phyloP scores from a whole-genome alignment of 1,140 invertebrate genomes.

The Drosophila parabipectinata region DNA sequence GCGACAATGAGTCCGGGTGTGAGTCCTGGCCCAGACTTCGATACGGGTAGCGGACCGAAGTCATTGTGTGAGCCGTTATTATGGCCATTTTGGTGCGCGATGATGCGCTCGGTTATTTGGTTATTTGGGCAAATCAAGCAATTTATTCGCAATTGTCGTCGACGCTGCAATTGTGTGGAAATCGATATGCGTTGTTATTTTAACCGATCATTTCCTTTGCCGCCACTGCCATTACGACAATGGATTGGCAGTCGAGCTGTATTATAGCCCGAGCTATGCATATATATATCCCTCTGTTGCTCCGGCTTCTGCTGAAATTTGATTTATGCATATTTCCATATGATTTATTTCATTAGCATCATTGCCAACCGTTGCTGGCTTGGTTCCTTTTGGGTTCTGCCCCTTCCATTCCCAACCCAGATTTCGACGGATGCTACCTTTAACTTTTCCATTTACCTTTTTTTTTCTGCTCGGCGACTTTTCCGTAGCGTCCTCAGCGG shows the following conservation, averaged over 20 bases:
- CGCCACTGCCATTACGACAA: slow-evolving; percentile 54
- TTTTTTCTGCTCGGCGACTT: slow-evolving; percentile 15
- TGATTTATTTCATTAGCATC: slow-evolving; percentile 82
- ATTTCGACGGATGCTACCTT: slow-evolving; percentile 36
- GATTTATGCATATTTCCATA: slow-evolving; percentile 82
- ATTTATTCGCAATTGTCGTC: slow-evolving; percentile 80
- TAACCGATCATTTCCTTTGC: slow-evolving; percentile 76
- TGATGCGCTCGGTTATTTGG: slow-evolving; percentile 78
- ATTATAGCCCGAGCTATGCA: slow-evolving; percentile 1
- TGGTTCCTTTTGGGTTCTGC: slow-evolving; percentile 14
- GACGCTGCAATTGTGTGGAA: slow-evolving; percentile 77
- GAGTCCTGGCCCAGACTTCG: background rate
- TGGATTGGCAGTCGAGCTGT: slow-evolving; percentile 19
- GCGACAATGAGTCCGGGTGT: slow-evolving; percentile 53
- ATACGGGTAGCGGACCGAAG: slow-evolving; percentile 22
- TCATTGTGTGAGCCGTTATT: slow-evolving; percentile 73
- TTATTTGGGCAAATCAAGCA: slow-evolving; percentile 80
- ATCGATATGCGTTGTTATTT: slow-evolving; percentile 81
- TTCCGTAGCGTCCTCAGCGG: background rate
- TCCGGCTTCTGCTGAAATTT: slow-evolving; percentile 61
- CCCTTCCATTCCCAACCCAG: slow-evolving; percentile 7
- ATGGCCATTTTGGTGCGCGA: slow-evolving; percentile 74
- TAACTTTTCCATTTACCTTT: slow-evolving; percentile 51
- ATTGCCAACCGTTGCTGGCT: slow-evolving; percentile 37
- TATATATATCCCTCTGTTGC: slow-evolving; percentile 11